Percentiles rank a stretch among this genome's conserved stretches.
These are phyloP conservation scores for Tenrec ecaudatus DNA, from an alignment of 2,113 vertebrate genomes.

Conservation along the genomic window DNA sequence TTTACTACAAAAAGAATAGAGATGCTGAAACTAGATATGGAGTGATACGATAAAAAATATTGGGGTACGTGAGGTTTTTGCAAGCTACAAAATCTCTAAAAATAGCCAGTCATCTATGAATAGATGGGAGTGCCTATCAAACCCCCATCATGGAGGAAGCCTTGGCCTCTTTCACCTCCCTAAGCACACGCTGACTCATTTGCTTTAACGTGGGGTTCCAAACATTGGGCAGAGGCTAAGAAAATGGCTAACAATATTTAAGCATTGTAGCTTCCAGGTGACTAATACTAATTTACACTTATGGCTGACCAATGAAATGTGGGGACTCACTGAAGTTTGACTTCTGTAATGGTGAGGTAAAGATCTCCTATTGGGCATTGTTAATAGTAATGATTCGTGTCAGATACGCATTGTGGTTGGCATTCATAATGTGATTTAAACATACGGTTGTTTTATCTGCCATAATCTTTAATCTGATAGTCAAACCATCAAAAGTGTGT, in stretches of 20 bases:
- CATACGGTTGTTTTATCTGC: background rate
- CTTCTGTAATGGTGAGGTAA: background rate
- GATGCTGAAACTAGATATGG: background rate
- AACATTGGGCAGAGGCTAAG: background rate
- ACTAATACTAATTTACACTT: background rate
- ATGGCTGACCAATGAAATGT: background rate
- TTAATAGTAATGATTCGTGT: slow-evolving; percentile 4
- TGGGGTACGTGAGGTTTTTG: background rate
- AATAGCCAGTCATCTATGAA: background rate
- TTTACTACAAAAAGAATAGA: background rate
- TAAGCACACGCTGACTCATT: background rate
- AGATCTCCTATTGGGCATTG: background rate
- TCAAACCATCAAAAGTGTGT: background rate
- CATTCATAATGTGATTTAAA: background rate
- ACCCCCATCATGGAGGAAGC: background rate
- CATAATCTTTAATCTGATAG: background rate
- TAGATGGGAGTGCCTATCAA: background rate
- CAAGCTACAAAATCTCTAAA: background rate
- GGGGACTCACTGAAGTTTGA: slow-evolving; percentile 31
- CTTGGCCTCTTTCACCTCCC: background rate
- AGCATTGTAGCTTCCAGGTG: background rate
- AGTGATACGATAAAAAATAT: background rate
- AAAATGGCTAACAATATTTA: slow-evolving; percentile 18
- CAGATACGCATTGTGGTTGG: background rate
- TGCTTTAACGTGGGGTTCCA: slow-evolving; percentile 8